A percentile compares a stretch with the other conserved stretches of the same genome.
Conservation (phyloP, 2,797 vertebrate species). For the Hypotaenidia philippensis region DNA sequence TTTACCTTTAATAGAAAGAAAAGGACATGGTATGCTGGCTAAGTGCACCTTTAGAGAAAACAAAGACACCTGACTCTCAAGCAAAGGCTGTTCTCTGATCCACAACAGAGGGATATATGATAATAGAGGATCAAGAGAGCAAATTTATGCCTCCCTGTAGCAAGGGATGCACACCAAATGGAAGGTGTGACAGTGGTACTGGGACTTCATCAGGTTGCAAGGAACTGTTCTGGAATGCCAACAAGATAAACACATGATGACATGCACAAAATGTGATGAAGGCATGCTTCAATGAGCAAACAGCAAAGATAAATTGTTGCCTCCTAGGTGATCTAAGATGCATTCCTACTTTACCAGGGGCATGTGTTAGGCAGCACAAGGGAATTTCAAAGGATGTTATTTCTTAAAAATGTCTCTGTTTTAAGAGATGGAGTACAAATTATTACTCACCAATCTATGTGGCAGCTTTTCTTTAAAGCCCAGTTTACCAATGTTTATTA, state of each 20-base stretch:
- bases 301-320: background rate
- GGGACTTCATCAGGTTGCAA: background rate
- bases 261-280: conserved; percentile 33
- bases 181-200: background rate
- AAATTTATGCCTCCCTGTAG: background rate
- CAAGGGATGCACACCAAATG: background rate
- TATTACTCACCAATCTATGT: conserved; percentile 41
- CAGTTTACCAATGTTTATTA: background rate
- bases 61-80: background rate
- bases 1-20: background rate
- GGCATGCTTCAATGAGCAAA: conserved; percentile 51
- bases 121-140: background rate
- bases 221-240: background rate
- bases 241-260: background rate
- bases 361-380: background rate
- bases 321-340: background rate
- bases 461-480: conserved; percentile 22
- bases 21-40: background rate
- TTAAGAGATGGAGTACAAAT: background rate
- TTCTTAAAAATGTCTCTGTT: background rate
- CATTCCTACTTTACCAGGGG: conserved; percentile 3
- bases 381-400: conserved; percentile 23
- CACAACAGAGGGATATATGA: background rate
- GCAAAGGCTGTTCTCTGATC: background rate
- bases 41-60: background rate